Base-by-base conservation (phyloP, 30 jellyfish, hydroid and myxozoan species). In the Sanderia malayensis region DNA sequence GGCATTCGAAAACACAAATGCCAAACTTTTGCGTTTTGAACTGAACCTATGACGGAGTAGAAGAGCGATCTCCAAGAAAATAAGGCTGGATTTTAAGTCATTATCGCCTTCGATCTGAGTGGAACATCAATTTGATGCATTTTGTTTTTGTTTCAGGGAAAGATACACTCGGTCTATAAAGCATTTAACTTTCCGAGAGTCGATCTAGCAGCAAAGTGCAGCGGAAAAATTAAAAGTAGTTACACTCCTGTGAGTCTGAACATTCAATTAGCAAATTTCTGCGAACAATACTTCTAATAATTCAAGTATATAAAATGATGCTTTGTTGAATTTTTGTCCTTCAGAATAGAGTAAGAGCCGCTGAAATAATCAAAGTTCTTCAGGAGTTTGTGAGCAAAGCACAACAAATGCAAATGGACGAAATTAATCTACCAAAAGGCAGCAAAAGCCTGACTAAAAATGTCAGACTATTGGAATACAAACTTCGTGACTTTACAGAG, bases 391-490 rank as follows among this genome's bases (percentile, higher is more conserved):
- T 78, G 11, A 53, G 80, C 29, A 59, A 46, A 22, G 44, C 66
- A 59, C 89, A 78, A 31, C 89, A 78, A 57, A 33, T 78, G 75
- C 89, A 78, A 31, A 65, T 78, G 4, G 84, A 80, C 53, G 84
- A 67, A 41, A 13, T 66, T 11, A 33, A 72, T 21, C 53, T 69
- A 52, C 73, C 93, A 0, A 58, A 58, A 33, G 82, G 74, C n/a
- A 63, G 60, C 22, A 26, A 46, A 2, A 71, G 59, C 9, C 2
- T 78, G 17, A 64, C 71, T 2, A 27, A 53, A 33, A 44, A 53
- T 13, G 15, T 78, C 27, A 78, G 89, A 41, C 58, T 6, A 18
- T 47, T 78, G 59, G 89, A 78, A 25, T 78, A 44, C 30, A 82
- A 78, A 20, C 68, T 78, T 22, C 89, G 89, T 10, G 82, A 78